These are phyloP conservation scores for Cordylochernes scorpioides DNA, from an alignment of 2,888 invertebrate species.

Conservation along the genomic window DNA sequence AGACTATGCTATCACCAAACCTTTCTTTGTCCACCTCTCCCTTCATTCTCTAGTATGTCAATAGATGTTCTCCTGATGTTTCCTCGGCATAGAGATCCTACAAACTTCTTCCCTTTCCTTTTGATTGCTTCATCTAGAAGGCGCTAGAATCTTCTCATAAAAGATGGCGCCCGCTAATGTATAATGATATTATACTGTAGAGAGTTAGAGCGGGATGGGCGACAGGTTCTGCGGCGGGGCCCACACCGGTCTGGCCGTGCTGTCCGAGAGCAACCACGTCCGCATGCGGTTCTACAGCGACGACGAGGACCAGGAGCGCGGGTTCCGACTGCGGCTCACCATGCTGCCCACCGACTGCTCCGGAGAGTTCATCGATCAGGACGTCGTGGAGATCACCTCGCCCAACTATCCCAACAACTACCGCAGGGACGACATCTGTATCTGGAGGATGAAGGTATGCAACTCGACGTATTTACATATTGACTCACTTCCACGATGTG, in stretches of 20 bases:
- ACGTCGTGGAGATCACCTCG: conserved; percentile 3
- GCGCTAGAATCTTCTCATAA: too few species aligned
- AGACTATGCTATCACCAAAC: too few species aligned
- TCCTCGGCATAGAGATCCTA: too few species aligned
- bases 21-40: too few species aligned
- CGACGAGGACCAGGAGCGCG: conserved; percentile 1
- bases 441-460: conserved; percentile 8
- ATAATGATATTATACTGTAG: not conserved
- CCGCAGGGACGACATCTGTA: conserved; percentile 6
- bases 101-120: too few species aligned
- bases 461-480: not conserved
- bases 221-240: conserved; percentile 8
- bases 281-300: conserved; percentile 6
- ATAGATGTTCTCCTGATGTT: too few species aligned
- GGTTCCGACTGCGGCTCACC: conserved; percentile 5
- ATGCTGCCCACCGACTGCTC: conserved; percentile 8
- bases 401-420: conserved; percentile 6
- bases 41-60: too few species aligned
- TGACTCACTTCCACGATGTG: not conserved
- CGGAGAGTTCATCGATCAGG: not conserved
- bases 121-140: too few species aligned
- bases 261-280: conserved; percentile 4
- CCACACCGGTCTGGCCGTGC: conserved; percentile 4
- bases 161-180: too few species aligned
- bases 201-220: not conserved